Base-by-base conservation (phyloP, 1,140 invertebrate species). In the Amyelois transitella region DNA sequence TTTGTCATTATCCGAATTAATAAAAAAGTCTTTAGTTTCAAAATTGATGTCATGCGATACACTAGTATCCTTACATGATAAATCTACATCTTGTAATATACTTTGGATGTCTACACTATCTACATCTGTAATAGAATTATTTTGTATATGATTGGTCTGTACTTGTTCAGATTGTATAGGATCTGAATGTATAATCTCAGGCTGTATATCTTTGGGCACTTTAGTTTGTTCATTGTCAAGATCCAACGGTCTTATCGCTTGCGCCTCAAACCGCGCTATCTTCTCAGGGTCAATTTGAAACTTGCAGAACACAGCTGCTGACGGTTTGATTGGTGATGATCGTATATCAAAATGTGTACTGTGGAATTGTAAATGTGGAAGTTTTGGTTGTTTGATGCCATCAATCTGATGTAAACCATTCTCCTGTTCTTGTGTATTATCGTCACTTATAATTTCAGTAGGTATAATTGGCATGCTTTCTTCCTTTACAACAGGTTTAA, bases 261-360 rank as follows among this genome's bases (percentile, higher is more conserved):
- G 75, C 18, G 69, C 71, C 55, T 83, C 72, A 61, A 74, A 80
- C 61, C 80, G 81, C 8, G 69, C 62, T 51, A 87, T 72, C 57
- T 84, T 85, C 19, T 82, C 76, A 0, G 82, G 77, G 61, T 79
- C 76, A 14, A 87, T 84, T 66, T 86, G 81, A 55, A 87, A 84
- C 58, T 80, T 87, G 48, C 71, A 63, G 45, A 87, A 84, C 1
- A 76, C 67, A 22, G 77, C 74, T 5, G 82, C 77, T 1, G 84
- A 72, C 10, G 79, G 60, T 72, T 87, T 87, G 20, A 87, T 87
- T 17, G 84, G 84, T 6, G 84, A 87, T 14, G 84, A 87, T 52
- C 84, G 62, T 19, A 87, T 87, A 62, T 87, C 82, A 45, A 87
- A 87, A 66, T 87, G 82, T 32, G 84, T 62, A 55, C 81, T 85